A percentile compares a stretch with the other conserved stretches of the same genome.
Conservation (phyloP, 1,140 invertebrate genomes). For the Orius laevigatus region DNA sequence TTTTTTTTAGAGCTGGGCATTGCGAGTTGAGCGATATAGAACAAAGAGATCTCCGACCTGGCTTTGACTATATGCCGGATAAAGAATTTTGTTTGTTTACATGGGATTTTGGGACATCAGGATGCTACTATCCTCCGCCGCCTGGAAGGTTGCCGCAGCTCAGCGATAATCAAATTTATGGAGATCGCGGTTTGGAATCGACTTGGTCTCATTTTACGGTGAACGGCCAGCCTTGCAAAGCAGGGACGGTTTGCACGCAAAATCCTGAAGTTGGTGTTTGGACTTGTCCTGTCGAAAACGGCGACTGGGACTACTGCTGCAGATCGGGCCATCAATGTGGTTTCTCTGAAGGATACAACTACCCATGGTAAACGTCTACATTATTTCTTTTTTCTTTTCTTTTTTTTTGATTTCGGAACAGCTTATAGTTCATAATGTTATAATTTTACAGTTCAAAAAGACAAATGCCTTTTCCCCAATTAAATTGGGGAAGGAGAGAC, state of each 20-base stretch:
- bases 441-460: no score
- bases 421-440: no score
- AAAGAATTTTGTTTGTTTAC: conserved; percentile 39
- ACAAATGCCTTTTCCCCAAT: no score
- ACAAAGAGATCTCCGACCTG: conserved; percentile 44
- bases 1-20: conserved; percentile 28
- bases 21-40: conserved; percentile 53
- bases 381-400: no score
- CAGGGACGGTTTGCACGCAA: conserved; percentile 46
- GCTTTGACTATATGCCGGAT: conserved; percentile 44
- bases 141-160: conserved; percentile 13
- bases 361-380: conserved; percentile 57
- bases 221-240: conserved; percentile 55
- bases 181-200: conserved; percentile 19
- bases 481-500: no score
- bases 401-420: no score
- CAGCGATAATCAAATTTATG: conserved; percentile 1
- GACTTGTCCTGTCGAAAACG: conserved; percentile 57
- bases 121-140: conserved; percentile 23
- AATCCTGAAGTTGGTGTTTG: conserved; percentile 58
- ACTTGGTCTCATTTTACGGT: conserved; percentile 59
- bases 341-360: conserved; percentile 56
- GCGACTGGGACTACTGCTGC: conserved; percentile 67
- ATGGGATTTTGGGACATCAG: conserved; percentile 37
- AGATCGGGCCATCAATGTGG: conserved; percentile 60